Conservation (phyloP, 2,797 vertebrate species). For the Mormyrops boulengeri region DNA sequence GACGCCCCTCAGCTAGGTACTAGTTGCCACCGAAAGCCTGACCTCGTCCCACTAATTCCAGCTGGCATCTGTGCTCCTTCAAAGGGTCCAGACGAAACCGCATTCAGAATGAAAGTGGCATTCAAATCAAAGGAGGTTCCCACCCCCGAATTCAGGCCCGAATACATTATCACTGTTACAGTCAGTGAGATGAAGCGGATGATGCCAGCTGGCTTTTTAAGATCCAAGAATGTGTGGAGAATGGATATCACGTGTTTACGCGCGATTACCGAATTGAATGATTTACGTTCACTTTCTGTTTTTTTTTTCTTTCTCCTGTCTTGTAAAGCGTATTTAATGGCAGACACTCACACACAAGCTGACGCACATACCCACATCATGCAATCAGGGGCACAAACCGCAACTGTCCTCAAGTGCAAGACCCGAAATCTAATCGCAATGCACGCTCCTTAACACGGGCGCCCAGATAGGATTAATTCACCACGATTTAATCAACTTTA, state of each 20-base stretch:
- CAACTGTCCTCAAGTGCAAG: not conserved
- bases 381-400: not conserved
- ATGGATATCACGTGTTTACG: slow-evolving; percentile 35
- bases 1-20: slow-evolving; percentile 46
- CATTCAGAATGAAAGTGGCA: slow-evolving; percentile 17
- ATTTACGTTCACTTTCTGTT: not conserved
- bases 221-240: slow-evolving; percentile 39
- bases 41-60: slow-evolving; percentile 61
- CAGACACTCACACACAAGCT: slow-evolving; percentile 7
- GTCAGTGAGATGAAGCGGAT: slow-evolving; percentile 17
- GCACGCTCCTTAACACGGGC: not conserved
- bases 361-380: not conserved
- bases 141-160: slow-evolving; percentile 14
- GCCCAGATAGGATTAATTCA: slow-evolving; percentile 5
- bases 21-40: slow-evolving; percentile 52
- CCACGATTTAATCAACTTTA: slow-evolving; percentile 3
- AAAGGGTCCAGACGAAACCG: slow-evolving; percentile 15
- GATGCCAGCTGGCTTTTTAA: slow-evolving; percentile 27
- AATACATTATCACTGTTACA: slow-evolving; percentile 34
- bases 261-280: slow-evolving; percentile 26
- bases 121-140: slow-evolving; percentile 20
- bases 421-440: not conserved
- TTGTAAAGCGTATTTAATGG: slow-evolving; percentile 8
- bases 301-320: not conserved
- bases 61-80: slow-evolving; percentile 45